Evolutionary conservation across 2,113 vertebrate species (phyloP).

Genomic region (Apodemus sylvaticus): DNA sequence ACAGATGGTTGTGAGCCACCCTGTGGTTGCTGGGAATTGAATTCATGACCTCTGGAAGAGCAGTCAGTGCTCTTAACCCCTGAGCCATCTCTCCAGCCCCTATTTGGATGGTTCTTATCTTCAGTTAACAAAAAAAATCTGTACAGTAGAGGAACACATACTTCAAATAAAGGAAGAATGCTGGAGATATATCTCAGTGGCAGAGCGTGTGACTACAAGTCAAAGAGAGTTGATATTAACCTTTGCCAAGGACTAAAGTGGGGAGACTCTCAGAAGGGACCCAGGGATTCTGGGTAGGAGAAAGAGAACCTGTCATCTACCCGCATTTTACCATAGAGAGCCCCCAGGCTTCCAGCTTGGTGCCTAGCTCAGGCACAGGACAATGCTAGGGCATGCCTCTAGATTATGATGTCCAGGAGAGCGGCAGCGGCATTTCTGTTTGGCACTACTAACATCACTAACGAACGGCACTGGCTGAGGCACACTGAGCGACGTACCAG

Average conservation of each 20-base stretch:
- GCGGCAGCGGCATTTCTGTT: background rate
- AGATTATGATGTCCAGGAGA: background rate
- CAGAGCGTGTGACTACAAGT: background rate
- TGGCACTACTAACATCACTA: background rate
- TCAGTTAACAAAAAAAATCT: background rate
- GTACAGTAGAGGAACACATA: background rate
- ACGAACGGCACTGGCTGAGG: background rate
- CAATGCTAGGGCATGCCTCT: background rate
- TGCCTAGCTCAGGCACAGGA: background rate
- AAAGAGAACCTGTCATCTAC: background rate
- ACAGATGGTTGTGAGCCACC: too few relatives aligned
- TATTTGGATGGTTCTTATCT: slow-evolving; percentile 4
- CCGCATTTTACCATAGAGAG: background rate
- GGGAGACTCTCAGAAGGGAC: background rate
- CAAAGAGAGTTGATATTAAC: background rate
- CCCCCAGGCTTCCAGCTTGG: background rate
- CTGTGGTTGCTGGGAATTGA: too few relatives aligned
- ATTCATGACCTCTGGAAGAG: too few relatives aligned
- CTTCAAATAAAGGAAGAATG: background rate
- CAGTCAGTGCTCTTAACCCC: too few relatives aligned
- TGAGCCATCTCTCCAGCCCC: too few relatives aligned
- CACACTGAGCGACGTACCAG: background rate
- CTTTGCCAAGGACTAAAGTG: background rate
- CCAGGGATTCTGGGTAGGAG: background rate
- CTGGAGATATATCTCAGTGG: background rate